Percentiles rank a stretch among this genome's conserved stretches.
These are phyloP conservation scores for Plagodis dolabraria DNA, from an alignment of 2,888 invertebrate genomes.

Conservation along the genomic window DNA sequence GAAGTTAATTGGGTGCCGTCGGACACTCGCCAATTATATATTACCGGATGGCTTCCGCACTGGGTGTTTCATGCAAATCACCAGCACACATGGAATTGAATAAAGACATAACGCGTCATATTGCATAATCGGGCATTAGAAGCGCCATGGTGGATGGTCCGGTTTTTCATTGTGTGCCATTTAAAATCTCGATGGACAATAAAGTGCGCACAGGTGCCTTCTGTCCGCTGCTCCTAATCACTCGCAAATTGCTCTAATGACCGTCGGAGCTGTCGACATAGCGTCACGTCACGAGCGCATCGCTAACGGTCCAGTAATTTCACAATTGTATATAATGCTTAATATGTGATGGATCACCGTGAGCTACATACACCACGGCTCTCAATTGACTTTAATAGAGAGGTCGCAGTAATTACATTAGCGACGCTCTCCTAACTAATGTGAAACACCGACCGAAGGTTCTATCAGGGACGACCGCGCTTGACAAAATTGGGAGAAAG, in stretches of 20 bases:
- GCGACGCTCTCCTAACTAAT: slow-evolving; percentile 55
- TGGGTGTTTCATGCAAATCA: slow-evolving; percentile 51
- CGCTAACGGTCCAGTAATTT: slow-evolving; percentile 52
- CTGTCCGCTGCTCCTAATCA: slow-evolving; percentile 52
- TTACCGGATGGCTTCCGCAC: slow-evolving; percentile 48
- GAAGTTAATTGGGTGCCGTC: slow-evolving; percentile 57
- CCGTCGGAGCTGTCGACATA: slow-evolving; percentile 45
- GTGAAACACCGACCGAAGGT: slow-evolving; percentile 48
- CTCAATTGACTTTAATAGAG: slow-evolving; percentile 75
- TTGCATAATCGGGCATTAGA: slow-evolving; percentile 32
- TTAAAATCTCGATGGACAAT: slow-evolving; percentile 38
- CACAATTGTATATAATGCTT: slow-evolving; percentile 46
- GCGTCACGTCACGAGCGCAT: slow-evolving; percentile 48
- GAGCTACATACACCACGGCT: slow-evolving; percentile 24
- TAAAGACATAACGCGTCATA: slow-evolving; percentile 33
- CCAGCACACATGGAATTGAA: slow-evolving; percentile 46
- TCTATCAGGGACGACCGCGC: slow-evolving; percentile 31
- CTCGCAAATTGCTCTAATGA: slow-evolving; percentile 59
- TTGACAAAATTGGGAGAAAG: slow-evolving; percentile 42
- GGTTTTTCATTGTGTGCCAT: slow-evolving; percentile 27
- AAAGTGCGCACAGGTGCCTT: slow-evolving; percentile 42
- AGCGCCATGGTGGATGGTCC: slow-evolving; percentile 8
- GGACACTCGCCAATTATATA: slow-evolving; percentile 55
- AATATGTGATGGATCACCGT: slow-evolving; percentile 27
- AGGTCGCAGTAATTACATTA: slow-evolving; percentile 77